Conservation (phyloP, 2,113 vertebrate genomes). For the Okapia johnstoni region DNA sequence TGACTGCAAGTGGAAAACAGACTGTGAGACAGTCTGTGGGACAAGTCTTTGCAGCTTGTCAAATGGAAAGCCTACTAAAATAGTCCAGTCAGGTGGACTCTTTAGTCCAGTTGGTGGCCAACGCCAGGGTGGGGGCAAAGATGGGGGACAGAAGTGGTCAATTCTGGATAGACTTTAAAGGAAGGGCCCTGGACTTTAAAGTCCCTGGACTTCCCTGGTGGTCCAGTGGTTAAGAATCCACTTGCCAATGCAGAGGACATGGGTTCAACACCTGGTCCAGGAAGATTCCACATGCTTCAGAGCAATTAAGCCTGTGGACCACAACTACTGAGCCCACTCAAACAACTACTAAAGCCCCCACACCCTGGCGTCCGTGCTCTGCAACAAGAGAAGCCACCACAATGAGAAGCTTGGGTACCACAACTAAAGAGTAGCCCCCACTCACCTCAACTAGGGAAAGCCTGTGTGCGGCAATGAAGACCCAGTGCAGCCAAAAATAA, state of each 20-base stretch:
- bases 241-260: neutral
- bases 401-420: neutral
- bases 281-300: neutral
- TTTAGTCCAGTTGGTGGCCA: too few species aligned
- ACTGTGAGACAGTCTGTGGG: neutral
- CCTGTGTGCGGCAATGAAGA: neutral
- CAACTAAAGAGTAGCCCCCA: neutral
- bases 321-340: neutral
- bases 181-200: too few species aligned
- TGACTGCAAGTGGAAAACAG: neutral
- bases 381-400: neutral
- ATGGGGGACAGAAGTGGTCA: neutral
- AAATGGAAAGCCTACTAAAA: neutral
- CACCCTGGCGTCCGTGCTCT: accelerated
- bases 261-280: neutral
- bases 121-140: neutral
- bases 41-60: neutral
- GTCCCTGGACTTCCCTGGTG: neutral
- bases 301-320: neutral
- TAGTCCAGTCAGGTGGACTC: neutral
- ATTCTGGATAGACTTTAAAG: neutral
- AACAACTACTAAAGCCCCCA: neutral
- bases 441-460: neutral
- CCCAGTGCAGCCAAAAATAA: neutral
- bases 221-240: neutral